Base-by-base conservation (phyloP, 2,888 invertebrate species). In the Ditylenchus weischeri region DNA sequence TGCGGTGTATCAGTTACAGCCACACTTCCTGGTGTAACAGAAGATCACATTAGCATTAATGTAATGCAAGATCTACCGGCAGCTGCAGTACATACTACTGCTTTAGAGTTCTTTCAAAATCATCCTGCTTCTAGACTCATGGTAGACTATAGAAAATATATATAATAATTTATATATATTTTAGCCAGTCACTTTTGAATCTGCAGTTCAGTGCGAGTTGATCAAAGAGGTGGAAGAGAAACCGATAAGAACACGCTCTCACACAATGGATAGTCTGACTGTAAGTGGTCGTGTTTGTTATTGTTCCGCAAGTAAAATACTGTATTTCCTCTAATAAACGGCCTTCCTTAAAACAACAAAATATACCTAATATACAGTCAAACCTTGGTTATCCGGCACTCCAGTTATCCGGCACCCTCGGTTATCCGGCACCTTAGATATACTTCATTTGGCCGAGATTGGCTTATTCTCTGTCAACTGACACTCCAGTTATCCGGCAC, bases 121-220 rank as follows among this genome's bases (percentile, higher is more conserved):
- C 43, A 43, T 43, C 43, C 43, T 15, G 15, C 43, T 11, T 1
- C 54, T 23, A 54, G 54, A 18, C 29, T 29, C 38, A 64, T 15
- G 38, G 57, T 29, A 29, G 36, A 23, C n/a, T 10, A 8, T 18
- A 65, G 0, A 54, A 54, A 54, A 15, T 15, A 7, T 18, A 7
- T 54, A 18, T 10, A 54, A 29, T 54, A 10, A 54, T 54, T 7
- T 29, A 5, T 10, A 2, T 15, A 13, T 15, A 21, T 29, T 54
- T 10, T 18, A 54, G 54, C 11, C 29, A 54, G 59, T 19, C 1
- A 59, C 59, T 13, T 13, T 38, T 38, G 59, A 59, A 8, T 59
- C 59, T 6, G 59, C 19, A 35, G 35, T 38, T 23, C 59, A 59
- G 59, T 59, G 59, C n/a, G 38, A 59, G 19, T 11, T 59, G 59